phyloP scores from a whole-genome alignment of 1,140 invertebrate species.

The Hermetia illucens region DNA sequence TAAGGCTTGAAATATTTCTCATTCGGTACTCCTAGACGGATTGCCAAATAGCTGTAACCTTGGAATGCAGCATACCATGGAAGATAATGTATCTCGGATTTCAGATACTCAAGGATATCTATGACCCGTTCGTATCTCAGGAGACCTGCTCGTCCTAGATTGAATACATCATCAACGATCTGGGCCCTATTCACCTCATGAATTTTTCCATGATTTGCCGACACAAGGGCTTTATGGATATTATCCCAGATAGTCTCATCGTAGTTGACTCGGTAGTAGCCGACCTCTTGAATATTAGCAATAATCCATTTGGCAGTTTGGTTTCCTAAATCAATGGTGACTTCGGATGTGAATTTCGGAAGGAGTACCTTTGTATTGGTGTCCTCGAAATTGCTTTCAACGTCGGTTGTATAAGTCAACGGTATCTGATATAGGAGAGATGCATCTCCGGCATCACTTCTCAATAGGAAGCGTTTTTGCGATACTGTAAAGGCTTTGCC shows the following conservation, averaged over 20 bases:
- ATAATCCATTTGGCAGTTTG: slow-evolving; percentile 28
- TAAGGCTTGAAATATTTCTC: no score
- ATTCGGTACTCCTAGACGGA: slow-evolving; percentile 24
- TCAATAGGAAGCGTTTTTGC: slow-evolving; percentile 37
- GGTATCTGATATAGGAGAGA: slow-evolving; percentile 43
- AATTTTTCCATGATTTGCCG: slow-evolving; percentile 36
- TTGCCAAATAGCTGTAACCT: slow-evolving; percentile 30
- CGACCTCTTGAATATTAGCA: slow-evolving; percentile 33
- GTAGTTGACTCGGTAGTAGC: slow-evolving; percentile 50
- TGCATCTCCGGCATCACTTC: slow-evolving; percentile 16
- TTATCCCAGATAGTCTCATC: slow-evolving; percentile 36
- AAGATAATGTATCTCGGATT: slow-evolving; percentile 43
- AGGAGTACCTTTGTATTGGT: slow-evolving; percentile 33
- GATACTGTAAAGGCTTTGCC: slow-evolving; percentile 5
- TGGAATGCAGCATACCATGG: slow-evolving; percentile 48
- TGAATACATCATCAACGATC: slow-evolving; percentile 64
- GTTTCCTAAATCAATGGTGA: slow-evolving; percentile 14
- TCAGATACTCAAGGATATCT: slow-evolving; percentile 41
- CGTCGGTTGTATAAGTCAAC: slow-evolving; percentile 39
- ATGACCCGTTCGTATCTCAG: slow-evolving; percentile 36
- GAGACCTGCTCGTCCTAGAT: slow-evolving; percentile 34
- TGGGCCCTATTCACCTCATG: slow-evolving; percentile 61
- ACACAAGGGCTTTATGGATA: slow-evolving; percentile 29
- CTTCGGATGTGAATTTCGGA: slow-evolving; percentile 26
- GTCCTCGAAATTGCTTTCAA: slow-evolving; percentile 34